Conservation (phyloP, 2,888 invertebrate genomes). For the Ochropleura leucogaster region DNA sequence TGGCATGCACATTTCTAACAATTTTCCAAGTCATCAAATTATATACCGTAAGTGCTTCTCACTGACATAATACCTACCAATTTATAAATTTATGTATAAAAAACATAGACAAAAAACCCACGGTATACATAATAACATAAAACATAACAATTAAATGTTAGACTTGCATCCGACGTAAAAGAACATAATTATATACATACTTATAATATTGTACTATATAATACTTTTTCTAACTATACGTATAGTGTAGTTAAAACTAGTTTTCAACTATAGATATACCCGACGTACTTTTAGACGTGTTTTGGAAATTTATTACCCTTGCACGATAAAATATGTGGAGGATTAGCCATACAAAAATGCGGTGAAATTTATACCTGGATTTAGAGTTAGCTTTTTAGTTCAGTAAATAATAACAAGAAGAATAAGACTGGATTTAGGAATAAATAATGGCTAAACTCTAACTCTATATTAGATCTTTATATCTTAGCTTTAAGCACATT, state of each 20-base stretch:
- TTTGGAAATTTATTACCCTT: conserved; percentile 55
- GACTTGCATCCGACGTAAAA: conserved; percentile 16
- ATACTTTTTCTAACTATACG: conserved; percentile 47
- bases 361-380: conserved; percentile 31
- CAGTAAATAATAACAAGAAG: conserved; percentile 13
- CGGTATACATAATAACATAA: too few relatives aligned
- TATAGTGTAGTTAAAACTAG: conserved; percentile 45
- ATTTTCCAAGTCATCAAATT: too few relatives aligned
- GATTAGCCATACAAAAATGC: conserved; percentile 50
- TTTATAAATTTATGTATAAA: too few relatives aligned
- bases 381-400: conserved; percentile 20
- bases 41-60: too few relatives aligned
- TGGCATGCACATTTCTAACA: too few relatives aligned
- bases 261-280: conserved; percentile 53
- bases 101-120: too few relatives aligned
- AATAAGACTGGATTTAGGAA: conserved; percentile 1
- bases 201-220: not conserved
- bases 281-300: conserved; percentile 25
- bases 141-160: not conserved
- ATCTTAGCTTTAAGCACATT: too few relatives aligned
- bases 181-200: not conserved
- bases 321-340: conserved; percentile 52
- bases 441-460: not conserved
- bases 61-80: too few relatives aligned
- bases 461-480: conserved; percentile 22